Base-by-base conservation (phyloP, 1,140 invertebrate species). In the Apis laboriosa region DNA sequence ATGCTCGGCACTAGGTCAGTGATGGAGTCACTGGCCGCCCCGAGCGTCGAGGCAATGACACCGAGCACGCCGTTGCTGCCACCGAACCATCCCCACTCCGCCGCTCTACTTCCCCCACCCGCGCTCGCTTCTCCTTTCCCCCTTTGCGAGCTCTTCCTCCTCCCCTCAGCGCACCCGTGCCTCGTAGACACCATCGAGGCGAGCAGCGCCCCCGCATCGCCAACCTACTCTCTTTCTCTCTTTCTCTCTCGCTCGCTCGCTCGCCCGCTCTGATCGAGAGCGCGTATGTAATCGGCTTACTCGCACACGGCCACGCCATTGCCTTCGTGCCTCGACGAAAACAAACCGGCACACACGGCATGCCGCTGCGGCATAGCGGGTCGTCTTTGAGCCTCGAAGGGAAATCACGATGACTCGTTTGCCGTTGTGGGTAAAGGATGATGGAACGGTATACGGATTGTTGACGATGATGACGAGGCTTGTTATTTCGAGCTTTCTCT, bases 21-120 rank as follows among this genome's bases (percentile, higher is more conserved):
- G 93, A 94, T 94, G 93, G 93, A 94, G 93, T 94, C 93, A 94
- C 93, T 94, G 93, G 92, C 93, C 93, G 93, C 93, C 93, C 93
- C 91, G 92, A 93, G 92, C 93, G 91, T 92, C 93, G 92, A 94
- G 93, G 93, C 93, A 94, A 94, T 94, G 93, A 93, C 93, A 94
- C 93, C 93, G 92, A 92, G 91, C 90, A 89, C 88, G 88, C 90
- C 89, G 82, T 82, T 88, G 80, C 75, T 83, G 86, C 85, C 75
- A 78, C 84, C 86, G 82, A 83, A 82, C 86, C 74, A 72, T 53
- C 79, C 71, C 85, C 82, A 80, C 86, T 80, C 43, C 66, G 61
- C 70, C 17, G n/a, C 3, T 71, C 28, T 8, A 24, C 53, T 56
- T 24, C 56, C 73, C 61, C 64, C 72, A 74, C 72, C 19, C 58